Evolutionary conservation across 1,140 invertebrate species (phyloP), one percentile per base, ranked within the genome.

Genomic region (Dreissena polymorpha): DNA sequence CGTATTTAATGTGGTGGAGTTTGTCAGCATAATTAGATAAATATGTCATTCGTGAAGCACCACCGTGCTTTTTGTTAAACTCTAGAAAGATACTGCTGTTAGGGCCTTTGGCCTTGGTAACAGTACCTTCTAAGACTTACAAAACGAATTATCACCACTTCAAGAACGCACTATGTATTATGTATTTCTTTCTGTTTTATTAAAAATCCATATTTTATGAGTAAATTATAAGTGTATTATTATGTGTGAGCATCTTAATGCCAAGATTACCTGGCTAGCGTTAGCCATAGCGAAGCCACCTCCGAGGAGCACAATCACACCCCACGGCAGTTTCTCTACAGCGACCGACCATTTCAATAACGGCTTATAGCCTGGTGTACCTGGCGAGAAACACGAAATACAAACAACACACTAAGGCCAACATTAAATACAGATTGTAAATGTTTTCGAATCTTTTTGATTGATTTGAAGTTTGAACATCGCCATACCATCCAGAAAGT

Each of bases 211-310:
- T 8, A 39, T 39, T 5, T 5, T 39, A 39, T 39, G 2, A 39
- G 2, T 39, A 2, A 39, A 2, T 5, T 39, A 39, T 39, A 39
- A 2, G 6, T 25, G 14, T 6, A 68, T 68, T n/a, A 68, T n/a
- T 25, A 6, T 6, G 6, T n/a, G 18, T 18, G 3, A 63, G 18
- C 18, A 10, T 63, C 18, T 63, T 5, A 10, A 10, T 63, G 7
- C 0, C 6, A 78, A 51, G 39, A 39, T 69, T 67, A 93, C 93
- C 84, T 96, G 95, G 80, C 96, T 96, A 67, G 96, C 97, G 65
- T 96, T 89, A 23, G 90, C 88, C 25, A 98, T 93, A 0, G 97
- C 97, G 91, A 98, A 98, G 0, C 97, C 97, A 73, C 97, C 97
- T 51, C 97, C 95, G 6, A 94, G 76, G 7, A 94, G 87, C 10